phyloP scores from a whole-genome alignment of 53 echinoderm and acorn worm genomes.

The Actinopyga echinites region DNA sequence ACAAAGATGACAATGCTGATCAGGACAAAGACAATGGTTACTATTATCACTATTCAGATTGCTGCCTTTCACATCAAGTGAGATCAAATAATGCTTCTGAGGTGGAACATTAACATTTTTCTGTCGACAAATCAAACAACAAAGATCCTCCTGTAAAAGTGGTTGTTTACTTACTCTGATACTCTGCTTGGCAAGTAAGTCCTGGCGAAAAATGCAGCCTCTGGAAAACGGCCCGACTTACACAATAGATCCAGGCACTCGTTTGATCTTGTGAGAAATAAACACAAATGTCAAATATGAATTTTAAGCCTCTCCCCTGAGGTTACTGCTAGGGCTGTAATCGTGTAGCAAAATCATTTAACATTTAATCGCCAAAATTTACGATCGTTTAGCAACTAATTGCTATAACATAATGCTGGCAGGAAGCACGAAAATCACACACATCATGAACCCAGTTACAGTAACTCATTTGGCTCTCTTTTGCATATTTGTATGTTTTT shows the following conservation, averaged over 20 bases:
- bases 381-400: too few species aligned
- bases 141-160: not conserved
- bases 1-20: not conserved
- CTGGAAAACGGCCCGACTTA: conserved; percentile 80
- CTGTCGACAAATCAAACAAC: not conserved
- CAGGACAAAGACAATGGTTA: not conserved
- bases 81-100: not conserved
- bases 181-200: conserved; percentile 96
- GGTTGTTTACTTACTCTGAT: conserved; percentile 79
- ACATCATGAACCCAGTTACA: too few species aligned
- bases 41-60: not conserved
- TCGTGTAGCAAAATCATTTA: too few species aligned
- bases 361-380: not conserved
- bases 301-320: too few species aligned
- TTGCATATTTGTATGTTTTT: too few species aligned
- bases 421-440: too few species aligned
- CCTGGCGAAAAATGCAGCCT: conserved; percentile 99
- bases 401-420: too few species aligned
- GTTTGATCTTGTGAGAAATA: conserved; percentile 57
- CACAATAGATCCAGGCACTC: conserved; percentile 90
- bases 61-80: not conserved
- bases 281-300: too few species aligned
- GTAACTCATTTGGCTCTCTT: too few species aligned
- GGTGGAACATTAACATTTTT: not conserved
- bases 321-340: too few species aligned